Conservation (phyloP, 1,140 invertebrate species). For the Chionoecetes opilio region DNA sequence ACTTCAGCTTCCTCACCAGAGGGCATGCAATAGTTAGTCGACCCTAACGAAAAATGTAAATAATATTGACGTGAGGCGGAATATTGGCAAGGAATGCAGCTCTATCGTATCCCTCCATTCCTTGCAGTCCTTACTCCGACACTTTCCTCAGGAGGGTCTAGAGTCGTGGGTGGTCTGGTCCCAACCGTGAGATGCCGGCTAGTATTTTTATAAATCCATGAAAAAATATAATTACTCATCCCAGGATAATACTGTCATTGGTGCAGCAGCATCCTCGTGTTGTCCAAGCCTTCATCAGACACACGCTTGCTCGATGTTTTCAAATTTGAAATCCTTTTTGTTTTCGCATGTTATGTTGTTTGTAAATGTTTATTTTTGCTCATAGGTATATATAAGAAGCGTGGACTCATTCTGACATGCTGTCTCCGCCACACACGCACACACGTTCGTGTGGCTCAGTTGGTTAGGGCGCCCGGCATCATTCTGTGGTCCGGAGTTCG, state of each 20-base stretch:
- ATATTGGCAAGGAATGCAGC: background rate
- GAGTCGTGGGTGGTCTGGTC: slow-evolving; percentile 2
- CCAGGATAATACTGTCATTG: too few species aligned
- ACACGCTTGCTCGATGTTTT: too few species aligned
- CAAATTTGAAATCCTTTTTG: too few species aligned
- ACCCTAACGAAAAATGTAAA: slow-evolving; percentile 1
- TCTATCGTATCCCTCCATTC: background rate
- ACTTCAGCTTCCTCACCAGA: background rate
- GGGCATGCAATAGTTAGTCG: slow-evolving; percentile 7
- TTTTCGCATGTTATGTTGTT: background rate
- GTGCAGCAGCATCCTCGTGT: too few species aligned
- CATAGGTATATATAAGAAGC: background rate
- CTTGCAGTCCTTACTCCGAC: background rate
- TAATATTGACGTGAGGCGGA: slow-evolving; percentile 27
- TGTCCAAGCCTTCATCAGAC: too few species aligned
- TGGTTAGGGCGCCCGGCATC: too few species aligned
- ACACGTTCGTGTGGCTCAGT: too few species aligned
- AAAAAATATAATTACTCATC: too few species aligned
- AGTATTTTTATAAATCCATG: background rate
- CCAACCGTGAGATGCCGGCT: background rate
- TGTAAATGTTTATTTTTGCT: too few species aligned
- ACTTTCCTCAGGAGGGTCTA: background rate
- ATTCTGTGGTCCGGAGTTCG: too few species aligned
- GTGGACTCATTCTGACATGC: too few species aligned
- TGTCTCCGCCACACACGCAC: too few species aligned